Base-by-base conservation (phyloP, 2,797 vertebrate genomes). In the Myoxocephalus aenaeus region DNA sequence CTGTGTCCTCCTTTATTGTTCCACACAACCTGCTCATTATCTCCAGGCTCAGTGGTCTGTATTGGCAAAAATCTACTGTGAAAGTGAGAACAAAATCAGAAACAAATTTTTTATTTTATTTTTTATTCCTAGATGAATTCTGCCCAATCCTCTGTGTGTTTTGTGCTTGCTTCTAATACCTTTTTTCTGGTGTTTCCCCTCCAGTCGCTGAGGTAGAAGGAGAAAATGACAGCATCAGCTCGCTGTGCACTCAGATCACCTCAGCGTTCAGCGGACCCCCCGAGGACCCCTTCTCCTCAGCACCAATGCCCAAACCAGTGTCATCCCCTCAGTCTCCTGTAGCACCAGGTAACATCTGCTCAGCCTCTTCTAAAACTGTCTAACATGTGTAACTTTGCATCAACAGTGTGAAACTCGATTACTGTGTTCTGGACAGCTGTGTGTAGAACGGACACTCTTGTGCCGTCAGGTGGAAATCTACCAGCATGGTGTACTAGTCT, bases 221-320 rank as follows among this genome's bases (percentile, higher is more conserved):
- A 62, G 98, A 99, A 88, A 89, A 87, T 0, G 98, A 99, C 94
- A 99, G 98, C 91, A 99, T 99, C 92, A 99, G 97, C 81, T 96
- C 97, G 56, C 93, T 99, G 80, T 99, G 98, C 85, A 98, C 97
- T 71, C 98, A 99, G 94, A 99, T 99, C 92, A 97, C 98, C 86
- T 95, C 90, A 42, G 96, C 98, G 57, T 99, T 99, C 94, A 99
- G 97, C 58, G 92, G 93, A 11, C 96, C 97, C 5, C 90, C 96
- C 0, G 97, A 98, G 82, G 98, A 99, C 82, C 98, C 98, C 42
- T 99, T 99, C 93, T 96, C 97, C 32, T 98, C 97, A 0, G 98
- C 96, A 7, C 98, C 98, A 0, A 99, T 99, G 98, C 95, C 97
- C 83, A 98, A 96, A 89, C 96, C 97, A 5, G 85, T 95, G 51